Evolutionary conservation across 2,888 invertebrate species (phyloP), one percentile per base, ranked within the genome.

Genomic region (Argyra leucocephala): DNA sequence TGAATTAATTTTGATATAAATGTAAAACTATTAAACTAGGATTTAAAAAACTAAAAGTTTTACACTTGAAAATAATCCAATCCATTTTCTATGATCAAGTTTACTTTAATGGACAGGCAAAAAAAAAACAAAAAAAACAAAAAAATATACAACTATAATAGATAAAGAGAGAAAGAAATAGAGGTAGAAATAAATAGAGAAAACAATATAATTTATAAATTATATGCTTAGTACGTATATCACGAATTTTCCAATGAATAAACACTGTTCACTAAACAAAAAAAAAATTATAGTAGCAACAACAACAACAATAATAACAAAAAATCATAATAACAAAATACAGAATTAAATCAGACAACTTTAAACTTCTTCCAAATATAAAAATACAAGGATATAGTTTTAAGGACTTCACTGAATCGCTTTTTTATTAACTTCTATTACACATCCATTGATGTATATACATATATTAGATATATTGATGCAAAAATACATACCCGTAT

Each of bases 221-320:
- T 48, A 48, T 48, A 48, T 48, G 48, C 48, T 48, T 48, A 5
- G 48, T 48, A 48, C 18, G 48, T 48, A 18, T 48, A 48, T 48
- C 48, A 48, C 48, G 48, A 48, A 48, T 48, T 48, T 48, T 48
- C 48, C 48, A 48, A 48, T 48, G 48, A 48, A 48, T 48, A 48
- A 48, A 48, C 48, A 48, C 18, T 48, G 12, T 48, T n/a, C 18
- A 48, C 5, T 48, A n/a, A 48, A 48, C 12, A 48, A 48, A 48
- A 48, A 31, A 31, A 31, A 31, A 31, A 31, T 10, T 9, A 26
- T 4, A 26, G 26, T 6, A 26, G 26, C 5, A 26, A 26, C 4
- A 26, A 4, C 26, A 26, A 31, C 2, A 31, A 31, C 7, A 31
- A 6, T 7, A 31, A 6, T 10, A 31, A 31, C 1, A 2, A 3